Evolutionary conservation across 2,888 invertebrate genomes (phyloP).

Genomic region (Ophion costatus): DNA sequence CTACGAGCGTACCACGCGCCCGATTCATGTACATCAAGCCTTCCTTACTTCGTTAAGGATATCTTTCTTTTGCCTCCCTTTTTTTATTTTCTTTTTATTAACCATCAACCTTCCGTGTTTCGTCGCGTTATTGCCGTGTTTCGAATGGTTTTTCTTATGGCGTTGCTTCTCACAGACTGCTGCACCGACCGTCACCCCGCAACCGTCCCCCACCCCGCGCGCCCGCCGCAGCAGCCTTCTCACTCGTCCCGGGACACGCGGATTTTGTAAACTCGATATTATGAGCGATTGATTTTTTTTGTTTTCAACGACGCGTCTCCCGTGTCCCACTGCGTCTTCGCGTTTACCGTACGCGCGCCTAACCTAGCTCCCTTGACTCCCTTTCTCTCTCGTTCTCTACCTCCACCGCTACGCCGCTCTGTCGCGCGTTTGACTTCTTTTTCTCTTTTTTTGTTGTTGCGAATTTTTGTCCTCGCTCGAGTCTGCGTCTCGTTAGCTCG

Average conservation of each 20-base stretch:
- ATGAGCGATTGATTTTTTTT: slow-evolving; percentile 40
- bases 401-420: not conserved
- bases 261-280: slow-evolving; percentile 29
- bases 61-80: not conserved
- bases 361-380: slow-evolving; percentile 17
- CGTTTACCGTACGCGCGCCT: slow-evolving; percentile 8
- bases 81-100: slow-evolving; percentile 3
- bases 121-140: not conserved
- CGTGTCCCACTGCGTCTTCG: not conserved
- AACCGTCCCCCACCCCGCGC: not conserved
- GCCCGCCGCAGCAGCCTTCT: slow-evolving; percentile 25
- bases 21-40: slow-evolving; percentile 77
- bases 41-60: slow-evolving; percentile 41
- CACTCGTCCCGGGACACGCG: slow-evolving; percentile 45
- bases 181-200: not conserved
- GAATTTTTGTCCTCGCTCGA: slow-evolving; percentile 20
- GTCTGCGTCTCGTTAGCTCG: slow-evolving; percentile 2
- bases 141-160: not conserved
- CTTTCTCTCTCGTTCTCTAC: slow-evolving; percentile 6
- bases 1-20: slow-evolving; percentile 78
- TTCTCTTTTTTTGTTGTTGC: not conserved
- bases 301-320: slow-evolving; percentile 28
- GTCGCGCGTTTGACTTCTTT: not conserved
- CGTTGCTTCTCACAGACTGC: slow-evolving; percentile 18
- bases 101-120: not conserved